Percentiles rank a stretch among this genome's conserved stretches.
Conservation (phyloP, 2,113 vertebrate genomes). For the Clinocottus analis region DNA sequence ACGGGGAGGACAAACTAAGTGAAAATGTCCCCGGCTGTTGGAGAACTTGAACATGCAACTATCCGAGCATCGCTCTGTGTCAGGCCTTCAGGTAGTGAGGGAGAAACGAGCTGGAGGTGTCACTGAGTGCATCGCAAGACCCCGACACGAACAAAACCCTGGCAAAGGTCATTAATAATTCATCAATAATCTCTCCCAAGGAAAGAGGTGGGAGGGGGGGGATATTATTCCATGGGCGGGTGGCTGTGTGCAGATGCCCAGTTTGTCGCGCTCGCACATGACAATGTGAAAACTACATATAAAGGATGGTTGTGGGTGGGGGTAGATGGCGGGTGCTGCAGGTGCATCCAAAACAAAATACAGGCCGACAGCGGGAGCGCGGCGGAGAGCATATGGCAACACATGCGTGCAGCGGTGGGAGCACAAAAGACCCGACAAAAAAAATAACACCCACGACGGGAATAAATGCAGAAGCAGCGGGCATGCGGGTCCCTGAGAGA, state of each 20-base stretch:
- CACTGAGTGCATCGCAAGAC: constrained; percentile 55
- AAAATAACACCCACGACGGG: constrained; percentile 18
- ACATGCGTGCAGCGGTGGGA: constrained; percentile 49
- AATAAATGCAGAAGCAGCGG: constrained; percentile 19
- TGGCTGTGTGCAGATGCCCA: constrained; percentile 40
- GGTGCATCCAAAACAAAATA: constrained; percentile 59
- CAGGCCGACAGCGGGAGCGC: constrained; percentile 45
- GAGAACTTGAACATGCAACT: neutral
- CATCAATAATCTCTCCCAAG: constrained; percentile 74
- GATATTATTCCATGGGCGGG: constrained; percentile 43
- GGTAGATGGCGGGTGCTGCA: constrained; percentile 27
- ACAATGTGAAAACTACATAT: constrained; percentile 49
- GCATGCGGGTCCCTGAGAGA: constrained; percentile 1
- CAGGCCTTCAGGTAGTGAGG: constrained; percentile 12
- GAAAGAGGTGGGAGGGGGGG: constrained; percentile 54
- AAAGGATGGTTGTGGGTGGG: neutral
- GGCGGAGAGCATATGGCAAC: constrained; percentile 23
- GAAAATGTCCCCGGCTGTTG: neutral
- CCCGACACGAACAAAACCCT: constrained; percentile 68
- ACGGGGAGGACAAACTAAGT: constrained; percentile 25
- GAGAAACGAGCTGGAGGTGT: constrained; percentile 42
- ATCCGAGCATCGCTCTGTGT: neutral
- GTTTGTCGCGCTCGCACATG: constrained; percentile 32
- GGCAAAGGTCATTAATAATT: constrained; percentile 81
- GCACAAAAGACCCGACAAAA: constrained; percentile 73